A percentile compares a stretch with the other conserved stretches of the same genome.
These are phyloP conservation scores for Arizona elegans DNA, from an alignment of 2,113 vertebrate genomes.

Conservation along the genomic window DNA sequence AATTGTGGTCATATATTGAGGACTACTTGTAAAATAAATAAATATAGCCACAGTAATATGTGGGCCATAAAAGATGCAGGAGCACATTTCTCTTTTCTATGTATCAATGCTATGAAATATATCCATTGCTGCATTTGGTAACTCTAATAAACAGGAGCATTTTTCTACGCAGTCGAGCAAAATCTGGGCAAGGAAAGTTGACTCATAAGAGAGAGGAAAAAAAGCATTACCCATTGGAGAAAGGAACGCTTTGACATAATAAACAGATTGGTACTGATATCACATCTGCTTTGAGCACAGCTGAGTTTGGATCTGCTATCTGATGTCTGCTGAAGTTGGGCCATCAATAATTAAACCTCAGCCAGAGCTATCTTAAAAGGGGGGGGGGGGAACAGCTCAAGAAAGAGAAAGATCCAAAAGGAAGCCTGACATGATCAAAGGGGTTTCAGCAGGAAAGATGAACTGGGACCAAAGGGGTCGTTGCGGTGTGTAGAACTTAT, in stretches of 20 bases:
- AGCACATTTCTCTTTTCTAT: background rate
- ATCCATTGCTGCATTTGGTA: background rate
- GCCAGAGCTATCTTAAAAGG: slow-evolving; percentile 4
- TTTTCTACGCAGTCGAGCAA: background rate
- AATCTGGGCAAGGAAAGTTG: background rate
- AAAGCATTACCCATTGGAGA: background rate
- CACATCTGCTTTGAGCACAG: background rate
- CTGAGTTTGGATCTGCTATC: slow-evolving; percentile 7
- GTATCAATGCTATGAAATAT: background rate
- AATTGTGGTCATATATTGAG: background rate
- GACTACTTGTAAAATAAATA: background rate
- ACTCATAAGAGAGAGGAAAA: background rate
- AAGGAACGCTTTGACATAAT: background rate
- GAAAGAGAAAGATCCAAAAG: slow-evolving; percentile 9
- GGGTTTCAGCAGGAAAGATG: background rate
- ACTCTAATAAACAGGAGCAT: background rate
- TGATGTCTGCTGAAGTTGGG: background rate
- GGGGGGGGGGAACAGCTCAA: slow-evolving; percentile 4
- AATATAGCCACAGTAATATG: no score
- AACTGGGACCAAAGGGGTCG: background rate
- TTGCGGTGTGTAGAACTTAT: background rate
- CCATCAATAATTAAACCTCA: slow-evolving; percentile 18
- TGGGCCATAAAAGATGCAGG: background rate
- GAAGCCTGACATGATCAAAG: slow-evolving; percentile 11
- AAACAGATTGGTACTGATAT: background rate